phyloP scores from a whole-genome alignment of 2,113 vertebrate genomes.

The Eubucco bourcierii region DNA sequence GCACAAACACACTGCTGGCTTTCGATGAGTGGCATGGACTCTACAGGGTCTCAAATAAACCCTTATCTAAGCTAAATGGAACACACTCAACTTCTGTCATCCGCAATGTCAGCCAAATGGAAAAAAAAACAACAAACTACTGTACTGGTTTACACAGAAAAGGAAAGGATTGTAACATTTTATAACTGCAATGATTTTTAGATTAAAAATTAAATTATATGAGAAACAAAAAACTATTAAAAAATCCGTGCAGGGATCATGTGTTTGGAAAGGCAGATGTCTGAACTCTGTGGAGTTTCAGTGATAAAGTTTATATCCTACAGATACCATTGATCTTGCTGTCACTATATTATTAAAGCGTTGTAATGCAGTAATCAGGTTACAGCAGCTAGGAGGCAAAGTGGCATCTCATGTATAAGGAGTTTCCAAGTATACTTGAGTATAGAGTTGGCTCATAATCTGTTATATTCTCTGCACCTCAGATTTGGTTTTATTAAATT shows the following conservation, averaged over 20 bases:
- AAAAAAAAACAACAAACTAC: background rate
- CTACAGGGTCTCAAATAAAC: background rate
- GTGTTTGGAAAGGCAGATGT: background rate
- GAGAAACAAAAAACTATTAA: background rate
- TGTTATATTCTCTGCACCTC: background rate
- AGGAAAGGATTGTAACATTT: background rate
- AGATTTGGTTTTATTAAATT: background rate
- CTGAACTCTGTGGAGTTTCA: background rate
- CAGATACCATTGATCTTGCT: background rate
- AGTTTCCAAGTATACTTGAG: background rate
- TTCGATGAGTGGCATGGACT: background rate
- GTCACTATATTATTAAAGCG: background rate
- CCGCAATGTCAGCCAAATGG: background rate
- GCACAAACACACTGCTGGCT: background rate
- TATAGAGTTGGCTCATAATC: background rate
- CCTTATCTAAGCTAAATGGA: background rate
- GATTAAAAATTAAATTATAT: slow-evolving; percentile 7
- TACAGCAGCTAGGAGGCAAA: background rate
- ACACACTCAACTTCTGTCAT: background rate
- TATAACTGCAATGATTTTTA: background rate
- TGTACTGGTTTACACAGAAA: background rate
- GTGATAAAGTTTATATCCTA: background rate
- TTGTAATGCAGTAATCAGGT: background rate
- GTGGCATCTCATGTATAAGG: background rate
- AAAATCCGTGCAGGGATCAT: background rate